Evolutionary conservation across 2,888 invertebrate genomes (phyloP), one percentile per base, ranked within the genome.

Genomic region (Phaedon cochleariae): DNA sequence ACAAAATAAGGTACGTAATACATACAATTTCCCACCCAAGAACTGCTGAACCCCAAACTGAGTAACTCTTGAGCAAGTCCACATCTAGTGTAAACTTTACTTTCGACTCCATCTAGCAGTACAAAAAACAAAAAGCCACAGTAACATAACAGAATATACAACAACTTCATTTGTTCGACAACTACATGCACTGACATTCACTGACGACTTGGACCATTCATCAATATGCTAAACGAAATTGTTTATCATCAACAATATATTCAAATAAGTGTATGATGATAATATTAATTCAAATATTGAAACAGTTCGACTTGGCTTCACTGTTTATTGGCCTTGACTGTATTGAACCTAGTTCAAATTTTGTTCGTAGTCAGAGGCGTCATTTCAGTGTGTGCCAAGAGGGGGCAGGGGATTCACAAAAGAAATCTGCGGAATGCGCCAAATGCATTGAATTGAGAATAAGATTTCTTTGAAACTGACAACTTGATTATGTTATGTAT

Each of bases 41-140:
- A 88, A 67, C 90, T 85, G 0, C 90, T 88, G 73, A 92, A 88
- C 75, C 88, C 88, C 75, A 87, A 88, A 22, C 86, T 84, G 12
- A 87, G 80, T 37, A 92, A 84, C 75, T 90, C 91, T 62, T 88
- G 85, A 15, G 89, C 89, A n/a, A 90, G 86, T 65, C 91, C 90
- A 79, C 92, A 92, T 70, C 87, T 82, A 0, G 88, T 86, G 78
- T 89, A 87, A 60, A 88, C 86, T 80, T 87, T 88, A 4, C 51
- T 52, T 9, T 61, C 31, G 10, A 58, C 34, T 58, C 51, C 31
- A 46, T 53, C 29, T 21, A 31, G 21, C 7, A 21, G 41, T 1
- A 45, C 34, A 3, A 65, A 1, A 7, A 63, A 22, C 18, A 49
- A 41, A 10, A 51, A 61, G 49, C 45, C 51, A n/a, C n/a, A n/a